Conservation (phyloP, 2,888 invertebrate species). For the Polydrusus cervinus region DNA sequence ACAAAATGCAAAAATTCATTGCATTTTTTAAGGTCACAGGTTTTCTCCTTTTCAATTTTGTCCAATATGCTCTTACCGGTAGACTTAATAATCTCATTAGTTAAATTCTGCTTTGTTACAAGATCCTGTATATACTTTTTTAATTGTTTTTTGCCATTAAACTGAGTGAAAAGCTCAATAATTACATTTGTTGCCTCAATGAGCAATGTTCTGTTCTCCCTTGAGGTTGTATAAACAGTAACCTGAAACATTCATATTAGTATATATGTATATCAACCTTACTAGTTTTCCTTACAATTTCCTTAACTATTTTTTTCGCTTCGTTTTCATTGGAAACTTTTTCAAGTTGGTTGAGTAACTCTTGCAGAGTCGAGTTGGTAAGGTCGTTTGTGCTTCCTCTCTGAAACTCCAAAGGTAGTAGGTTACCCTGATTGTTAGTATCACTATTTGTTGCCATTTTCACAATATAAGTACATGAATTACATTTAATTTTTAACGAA, state of each 20-base stretch:
- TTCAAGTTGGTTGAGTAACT: slow-evolving; percentile 43
- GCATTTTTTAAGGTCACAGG: slow-evolving; percentile 58
- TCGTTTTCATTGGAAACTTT: slow-evolving; percentile 38
- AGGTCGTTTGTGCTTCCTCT: slow-evolving; percentile 23
- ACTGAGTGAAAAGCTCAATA: slow-evolving; percentile 59
- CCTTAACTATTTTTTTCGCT: slow-evolving; percentile 41
- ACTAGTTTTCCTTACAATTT: slow-evolving; percentile 38
- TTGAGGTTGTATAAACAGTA: slow-evolving; percentile 36
- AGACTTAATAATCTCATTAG: slow-evolving; percentile 54
- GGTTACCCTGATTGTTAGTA: slow-evolving; percentile 10
- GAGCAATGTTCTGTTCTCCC: slow-evolving; percentile 70
- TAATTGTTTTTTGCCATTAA: slow-evolving; percentile 57
- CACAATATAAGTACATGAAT: slow-evolving; percentile 26
- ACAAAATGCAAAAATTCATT: slow-evolving; percentile 60
- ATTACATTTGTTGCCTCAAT: slow-evolving; percentile 64
- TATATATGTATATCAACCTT: not conserved
- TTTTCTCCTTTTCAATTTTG: slow-evolving; percentile 54
- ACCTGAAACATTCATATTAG: slow-evolving; percentile 39
- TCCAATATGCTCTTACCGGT: slow-evolving; percentile 53
- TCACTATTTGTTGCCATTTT: slow-evolving; percentile 38
- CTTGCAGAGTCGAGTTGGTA: slow-evolving; percentile 35
- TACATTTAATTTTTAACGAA: slow-evolving; percentile 38
- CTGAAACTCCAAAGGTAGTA: slow-evolving; percentile 45
- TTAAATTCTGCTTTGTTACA: slow-evolving; percentile 55
- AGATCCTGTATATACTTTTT: slow-evolving; percentile 60